Percentiles rank a stretch among this genome's conserved stretches.
Conservation (phyloP, 1,140 invertebrate species). For the Drosophila pandora region DNA sequence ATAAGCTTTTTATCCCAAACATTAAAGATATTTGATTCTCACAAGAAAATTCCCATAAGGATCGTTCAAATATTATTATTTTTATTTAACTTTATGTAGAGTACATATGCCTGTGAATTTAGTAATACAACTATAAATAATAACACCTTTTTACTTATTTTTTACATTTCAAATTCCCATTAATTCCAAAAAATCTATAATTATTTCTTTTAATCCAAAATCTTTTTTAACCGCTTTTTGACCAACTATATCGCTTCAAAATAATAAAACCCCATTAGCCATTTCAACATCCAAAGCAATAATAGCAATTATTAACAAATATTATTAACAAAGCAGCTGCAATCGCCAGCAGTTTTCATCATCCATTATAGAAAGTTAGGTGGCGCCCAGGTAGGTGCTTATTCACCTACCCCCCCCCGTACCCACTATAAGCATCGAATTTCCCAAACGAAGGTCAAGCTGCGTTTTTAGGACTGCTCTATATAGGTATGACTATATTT, state of each 20-base stretch:
- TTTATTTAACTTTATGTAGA: too few relatives aligned
- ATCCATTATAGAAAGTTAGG: slow-evolving; percentile 73
- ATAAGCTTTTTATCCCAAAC: too few relatives aligned
- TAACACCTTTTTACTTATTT: too few relatives aligned
- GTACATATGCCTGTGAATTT: too few relatives aligned
- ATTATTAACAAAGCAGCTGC: slow-evolving; percentile 39
- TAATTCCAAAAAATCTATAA: too few relatives aligned
- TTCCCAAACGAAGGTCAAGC: slow-evolving; percentile 70
- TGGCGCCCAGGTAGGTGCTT: slow-evolving; percentile 48
- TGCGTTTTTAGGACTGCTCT: slow-evolving; percentile 58
- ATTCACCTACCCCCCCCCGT: neutral
- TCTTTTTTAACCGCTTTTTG: too few relatives aligned
- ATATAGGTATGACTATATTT: slow-evolving; percentile 7
- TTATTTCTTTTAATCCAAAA: too few relatives aligned
- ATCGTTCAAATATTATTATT: too few relatives aligned
- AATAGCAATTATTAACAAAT: slow-evolving; percentile 24
- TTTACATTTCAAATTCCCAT: too few relatives aligned
- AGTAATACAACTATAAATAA: too few relatives aligned
- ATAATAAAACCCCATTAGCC: neutral
- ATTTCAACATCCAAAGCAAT: slow-evolving; percentile 27
- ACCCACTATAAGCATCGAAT: slow-evolving; percentile 54
- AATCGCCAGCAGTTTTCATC: slow-evolving; percentile 46
- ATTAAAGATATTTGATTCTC: too few relatives aligned
- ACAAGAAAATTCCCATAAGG: too few relatives aligned
- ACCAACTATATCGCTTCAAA: neutral